Evolutionary conservation across 2,888 invertebrate genomes (phyloP), one percentile per base, ranked within the genome.

Genomic region (Apodemia zela): DNA sequence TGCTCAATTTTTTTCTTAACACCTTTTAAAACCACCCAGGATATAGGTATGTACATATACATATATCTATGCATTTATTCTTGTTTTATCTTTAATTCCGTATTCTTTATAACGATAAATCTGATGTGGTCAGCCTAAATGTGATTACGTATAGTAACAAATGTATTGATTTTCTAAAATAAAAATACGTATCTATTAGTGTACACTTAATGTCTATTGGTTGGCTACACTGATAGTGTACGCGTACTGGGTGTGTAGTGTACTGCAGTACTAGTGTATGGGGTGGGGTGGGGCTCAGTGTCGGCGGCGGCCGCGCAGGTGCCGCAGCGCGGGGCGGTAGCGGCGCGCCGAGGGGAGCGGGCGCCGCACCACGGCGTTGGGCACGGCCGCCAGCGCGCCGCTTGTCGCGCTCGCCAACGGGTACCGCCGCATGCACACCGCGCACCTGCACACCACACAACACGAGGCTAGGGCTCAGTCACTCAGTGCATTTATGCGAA

Each of bases 401-500:
- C 68, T 61, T 21, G 71, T 72, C 72, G 42, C 11, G 74, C 71
- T 35, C 25, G 58, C 58, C 18, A 45, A 13, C 18, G 83, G 83
- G 70, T 79, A 79, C 33, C 80, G 76, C 66, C 88, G 76, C 80
- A 85, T 89, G 66, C 90, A 91, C 49, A 91, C 91, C 60, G 87
- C 69, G 71, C 91, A 91, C 73, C 91, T 91, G 65, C 15, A 67
- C 64, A 61, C 25, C 13, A 13, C 13, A 13, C 35, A 35, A 35
- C 10, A 10, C 10, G 8, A 35, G 35, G 33, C 33, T 33, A 21
- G 21, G 21, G 1, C 21, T 21, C 21, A 21, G 21, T 21, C 21
- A 21, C 21, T 21, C 21, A 1, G 2, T 21, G 21, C 21, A 21
- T 2, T 21, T 21, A 21, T 21, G 21, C 21, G 2, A 21, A 21